Evolutionary conservation across 1,140 invertebrate genomes (phyloP), one percentile per base, ranked within the genome.

Genomic region (Brachionus asplanchnoidis): DNA sequence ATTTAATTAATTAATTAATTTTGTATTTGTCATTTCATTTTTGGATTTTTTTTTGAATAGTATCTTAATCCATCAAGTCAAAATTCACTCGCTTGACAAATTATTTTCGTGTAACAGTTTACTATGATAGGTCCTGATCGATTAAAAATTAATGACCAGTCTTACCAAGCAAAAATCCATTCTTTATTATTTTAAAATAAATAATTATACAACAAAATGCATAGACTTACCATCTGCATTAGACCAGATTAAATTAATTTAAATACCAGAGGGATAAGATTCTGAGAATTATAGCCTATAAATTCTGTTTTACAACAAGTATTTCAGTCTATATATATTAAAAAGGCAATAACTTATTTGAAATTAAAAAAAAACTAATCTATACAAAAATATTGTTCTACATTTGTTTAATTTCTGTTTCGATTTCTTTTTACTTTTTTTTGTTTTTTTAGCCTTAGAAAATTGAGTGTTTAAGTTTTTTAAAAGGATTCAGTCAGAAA

Each of bases 1-100:
- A 68, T 68, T 40, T 40, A 68, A 68, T 32, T 32, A 68, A 68
- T 60, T 60, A 60, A 60, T 60, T 60, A 60, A 60, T 60, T 60
- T 60, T 60, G 7, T 60, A 60, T 60, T 60, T 60, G 53, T 17
- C 53, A 60, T 60, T 60, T 60, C 20, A 8, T 60, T 20, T 60
- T 20, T 60, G 8, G 9, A 60, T 60, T 20, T 60, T 20, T n/a
- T 26, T 20, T 26, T 60, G 9, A 26, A 60, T 60, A 60, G 53
- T 60, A 60, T 60, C 53, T 60, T 60, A 60, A 60, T 60, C n/a
- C 17, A 60, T 20, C 46, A 60, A 60, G 17, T 60, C 53, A 60
- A 20, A 60, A 60, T 8, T 60, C 53, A 60, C 17, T 53, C 46
- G 17, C 17, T 60, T 60, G 53, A 60, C 53, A 60, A 60, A 60